phyloP scores from a whole-genome alignment of 2,113 vertebrate species.

The Paratilapia polleni region DNA sequence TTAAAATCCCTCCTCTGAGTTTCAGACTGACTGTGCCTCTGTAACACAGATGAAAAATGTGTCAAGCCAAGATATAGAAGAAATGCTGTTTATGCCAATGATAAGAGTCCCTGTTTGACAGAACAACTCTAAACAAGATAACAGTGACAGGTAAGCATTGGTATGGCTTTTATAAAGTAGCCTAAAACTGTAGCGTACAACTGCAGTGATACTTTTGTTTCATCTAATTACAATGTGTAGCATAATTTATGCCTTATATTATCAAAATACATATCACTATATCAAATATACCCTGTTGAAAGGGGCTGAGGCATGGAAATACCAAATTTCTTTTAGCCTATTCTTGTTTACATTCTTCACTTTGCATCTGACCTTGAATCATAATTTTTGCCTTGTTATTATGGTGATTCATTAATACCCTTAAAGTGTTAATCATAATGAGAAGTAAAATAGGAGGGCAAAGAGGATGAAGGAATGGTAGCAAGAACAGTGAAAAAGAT shows the following conservation, averaged over 20 bases:
- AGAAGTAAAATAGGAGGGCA: not conserved
- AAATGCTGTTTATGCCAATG: slow-evolving; percentile 1
- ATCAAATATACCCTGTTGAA: too few relatives aligned
- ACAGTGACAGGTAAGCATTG: not conserved
- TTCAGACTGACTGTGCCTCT: not conserved
- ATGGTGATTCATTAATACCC: slow-evolving; percentile 2
- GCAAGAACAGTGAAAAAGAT: not conserved
- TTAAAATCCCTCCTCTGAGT: not conserved
- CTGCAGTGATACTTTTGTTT: not conserved
- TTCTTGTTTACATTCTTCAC: not conserved
- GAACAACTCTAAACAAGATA: slow-evolving; percentile 11
- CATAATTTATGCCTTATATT: not conserved
- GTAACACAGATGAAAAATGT: slow-evolving; percentile 10
- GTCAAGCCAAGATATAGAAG: not conserved
- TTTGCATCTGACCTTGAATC: not conserved
- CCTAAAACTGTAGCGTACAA: not conserved
- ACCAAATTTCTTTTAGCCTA: not conserved
- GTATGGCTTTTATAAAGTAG: not conserved
- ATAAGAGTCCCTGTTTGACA: slow-evolving; percentile 4
- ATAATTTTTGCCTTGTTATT: not conserved
- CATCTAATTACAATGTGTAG: too few relatives aligned
- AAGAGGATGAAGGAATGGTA: not conserved
- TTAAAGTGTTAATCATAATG: slow-evolving; percentile 41
- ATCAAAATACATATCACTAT: too few relatives aligned
- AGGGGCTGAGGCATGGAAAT: not conserved